phyloP scores from a whole-genome alignment of 2,113 vertebrate species.

The Rhynchomys soricoides region DNA sequence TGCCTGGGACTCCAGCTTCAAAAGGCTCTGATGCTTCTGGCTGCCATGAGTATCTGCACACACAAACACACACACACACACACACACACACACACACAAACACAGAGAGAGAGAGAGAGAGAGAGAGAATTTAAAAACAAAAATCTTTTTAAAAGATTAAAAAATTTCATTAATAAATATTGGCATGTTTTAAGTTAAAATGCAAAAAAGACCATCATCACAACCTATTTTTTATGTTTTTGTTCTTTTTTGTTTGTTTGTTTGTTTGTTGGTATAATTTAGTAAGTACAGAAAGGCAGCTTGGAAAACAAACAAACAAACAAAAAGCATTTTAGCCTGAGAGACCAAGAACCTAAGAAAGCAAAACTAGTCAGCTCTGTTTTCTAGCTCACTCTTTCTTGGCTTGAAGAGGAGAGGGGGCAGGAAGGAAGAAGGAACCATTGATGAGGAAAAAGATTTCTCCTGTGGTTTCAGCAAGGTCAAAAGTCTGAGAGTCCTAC shows the following conservation, averaged over 20 bases:
- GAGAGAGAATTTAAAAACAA: not conserved
- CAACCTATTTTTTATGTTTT: conserved; percentile 28
- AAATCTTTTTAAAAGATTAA: not conserved
- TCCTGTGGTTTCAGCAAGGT: conserved; percentile 65
- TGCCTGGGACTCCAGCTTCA: not conserved
- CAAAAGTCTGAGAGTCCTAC: conserved; percentile 49
- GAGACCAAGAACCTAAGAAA: not conserved
- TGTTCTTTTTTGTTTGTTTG: not conserved
- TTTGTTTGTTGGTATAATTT: not conserved
- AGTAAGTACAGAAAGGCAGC: conserved; percentile 4
- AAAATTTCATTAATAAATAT: not conserved
- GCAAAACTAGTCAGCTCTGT: not conserved
- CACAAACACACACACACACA: not conserved
- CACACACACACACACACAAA: not conserved
- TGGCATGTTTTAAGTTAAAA: conserved; percentile 46
- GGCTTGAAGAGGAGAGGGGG: not conserved
- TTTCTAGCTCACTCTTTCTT: not conserved
- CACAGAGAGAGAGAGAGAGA: too few species aligned
- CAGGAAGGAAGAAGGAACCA: not conserved
- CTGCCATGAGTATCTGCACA: too few species aligned
- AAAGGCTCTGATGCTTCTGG: not conserved
- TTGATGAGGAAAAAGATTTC: not conserved
- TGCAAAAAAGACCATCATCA: not conserved
- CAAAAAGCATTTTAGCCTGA: not conserved
- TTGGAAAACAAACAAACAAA: not conserved